phyloP scores from a whole-genome alignment of 2,113 vertebrate genomes.

The Zingel zingel region DNA sequence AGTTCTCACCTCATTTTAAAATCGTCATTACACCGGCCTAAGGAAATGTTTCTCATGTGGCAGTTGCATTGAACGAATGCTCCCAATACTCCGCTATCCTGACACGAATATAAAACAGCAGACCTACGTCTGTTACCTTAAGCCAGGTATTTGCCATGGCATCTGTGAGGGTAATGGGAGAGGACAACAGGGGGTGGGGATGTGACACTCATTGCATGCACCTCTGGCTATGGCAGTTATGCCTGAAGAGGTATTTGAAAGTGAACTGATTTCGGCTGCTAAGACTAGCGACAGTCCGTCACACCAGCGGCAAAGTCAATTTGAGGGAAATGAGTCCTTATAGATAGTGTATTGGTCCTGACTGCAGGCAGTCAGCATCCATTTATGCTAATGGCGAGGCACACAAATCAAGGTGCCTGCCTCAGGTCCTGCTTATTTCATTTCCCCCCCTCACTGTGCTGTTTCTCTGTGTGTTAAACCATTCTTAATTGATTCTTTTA shows the following conservation, averaged over 20 bases:
- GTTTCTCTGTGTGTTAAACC: slow-evolving; percentile 48
- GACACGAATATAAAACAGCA: slow-evolving; percentile 78
- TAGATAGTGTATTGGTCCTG: slow-evolving; percentile 79
- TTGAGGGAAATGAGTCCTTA: slow-evolving; percentile 79
- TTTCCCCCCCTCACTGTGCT: not conserved
- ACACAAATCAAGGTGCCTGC: slow-evolving; percentile 65
- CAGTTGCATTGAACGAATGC: slow-evolving; percentile 50
- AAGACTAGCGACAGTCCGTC: slow-evolving; percentile 72
- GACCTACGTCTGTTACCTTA: slow-evolving; percentile 63
- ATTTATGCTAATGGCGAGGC: slow-evolving; percentile 75
- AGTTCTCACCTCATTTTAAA: slow-evolving; percentile 65
- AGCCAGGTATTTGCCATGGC: slow-evolving; percentile 71
- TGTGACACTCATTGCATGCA: slow-evolving; percentile 74
- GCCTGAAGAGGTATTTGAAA: slow-evolving; percentile 75
- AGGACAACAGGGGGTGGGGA: slow-evolving; percentile 73
- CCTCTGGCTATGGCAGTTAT: slow-evolving; percentile 61
- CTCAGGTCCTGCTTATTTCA: slow-evolving; percentile 57
- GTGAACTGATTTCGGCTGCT: slow-evolving; percentile 78
- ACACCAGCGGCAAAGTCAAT: slow-evolving; percentile 79
- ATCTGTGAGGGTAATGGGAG: slow-evolving; percentile 80
- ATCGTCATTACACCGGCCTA: slow-evolving; percentile 45
- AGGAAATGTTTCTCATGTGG: slow-evolving; percentile 59
- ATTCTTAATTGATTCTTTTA: slow-evolving; percentile 19
- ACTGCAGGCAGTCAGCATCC: slow-evolving; percentile 78
- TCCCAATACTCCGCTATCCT: slow-evolving; percentile 43